Conservation (phyloP, 2,797 vertebrate species). For the Streptopelia turtur region DNA sequence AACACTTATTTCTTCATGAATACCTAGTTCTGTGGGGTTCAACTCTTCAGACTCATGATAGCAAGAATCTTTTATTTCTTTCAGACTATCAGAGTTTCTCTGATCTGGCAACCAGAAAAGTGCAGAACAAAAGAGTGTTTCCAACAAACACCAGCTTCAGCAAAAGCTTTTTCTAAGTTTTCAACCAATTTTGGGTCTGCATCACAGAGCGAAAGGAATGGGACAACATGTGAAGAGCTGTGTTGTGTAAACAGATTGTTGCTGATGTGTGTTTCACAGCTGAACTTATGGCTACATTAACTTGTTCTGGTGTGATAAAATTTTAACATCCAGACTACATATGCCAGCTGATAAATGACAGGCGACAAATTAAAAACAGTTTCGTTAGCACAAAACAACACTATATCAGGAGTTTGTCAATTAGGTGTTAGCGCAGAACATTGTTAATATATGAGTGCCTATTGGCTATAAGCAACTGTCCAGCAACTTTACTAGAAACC, state of each 20-base stretch:
- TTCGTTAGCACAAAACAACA: conserved; percentile 1
- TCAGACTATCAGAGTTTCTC: not conserved
- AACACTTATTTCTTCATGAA: not conserved
- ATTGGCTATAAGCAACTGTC: not conserved
- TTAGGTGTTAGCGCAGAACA: not conserved
- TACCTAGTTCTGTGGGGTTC: not conserved
- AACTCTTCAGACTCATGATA: not conserved
- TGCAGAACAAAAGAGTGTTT: conserved; percentile 5
- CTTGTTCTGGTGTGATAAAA: not conserved
- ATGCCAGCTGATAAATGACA: conserved; percentile 16
- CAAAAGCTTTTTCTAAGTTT: not conserved
- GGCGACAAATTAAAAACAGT: conserved; percentile 38
- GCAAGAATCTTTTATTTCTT: not conserved
- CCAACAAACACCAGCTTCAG: conserved; percentile 29
- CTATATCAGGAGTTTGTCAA: not conserved
- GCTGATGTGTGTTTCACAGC: not conserved
- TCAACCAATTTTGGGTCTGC: not conserved
- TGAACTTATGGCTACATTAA: not conserved
- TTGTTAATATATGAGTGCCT: not conserved
- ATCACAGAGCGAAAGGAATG: not conserved
- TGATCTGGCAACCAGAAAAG: conserved; percentile 14
- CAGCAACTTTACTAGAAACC: conserved; percentile 16
- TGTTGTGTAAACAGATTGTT: not conserved
- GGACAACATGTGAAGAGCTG: not conserved
- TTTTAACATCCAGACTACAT: not conserved